Evolutionary conservation across 2,888 invertebrate species (phyloP), one percentile per base, ranked within the genome.

Genomic region (Beris chalybata): DNA sequence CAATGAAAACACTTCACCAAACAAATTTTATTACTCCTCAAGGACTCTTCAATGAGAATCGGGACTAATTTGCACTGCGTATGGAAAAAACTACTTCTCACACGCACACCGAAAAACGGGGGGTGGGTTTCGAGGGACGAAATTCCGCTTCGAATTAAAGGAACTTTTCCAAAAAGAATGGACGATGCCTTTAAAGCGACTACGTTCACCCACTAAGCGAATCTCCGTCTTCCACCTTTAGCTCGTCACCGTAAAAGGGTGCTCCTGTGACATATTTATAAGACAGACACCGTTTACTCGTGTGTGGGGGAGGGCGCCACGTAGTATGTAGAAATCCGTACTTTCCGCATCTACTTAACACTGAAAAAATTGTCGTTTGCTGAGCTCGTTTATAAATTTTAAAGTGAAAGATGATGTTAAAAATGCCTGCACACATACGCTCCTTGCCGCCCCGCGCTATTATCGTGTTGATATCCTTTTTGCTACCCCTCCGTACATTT

Each of bases 381-480:
- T 29, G 22, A 12, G 15, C 38, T 61, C 61, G 43, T 50, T 52
- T 38, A 61, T 61, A 61, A 61, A 61, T 61, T 61, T 38, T 30
- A 47, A 13, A 38, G 61, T 52, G 50, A 61, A 61, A 52, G 50
- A 61, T 52, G 43, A 50, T 50, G 50, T 32, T 13, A 38, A 30
- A 38, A 50, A 61, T 50, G 50, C 50, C 61, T 52, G 59, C 61
- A 61, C 61, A 61, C 61, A 22, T 22, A 61, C 61, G 52, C 50
- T 61, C 32, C 61, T 38, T 38, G 61, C 61, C 50, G 43, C 61
- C 61, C 50, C 52, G 30, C n/a, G n/a, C 32, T 61, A 50, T 50
- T 61, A 50, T 61, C 52, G 61, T 61, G 61, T 61, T 61, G 61
- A 61, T 61, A 61, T 61, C 50, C 61, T 61, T 56, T 61, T 61